Evolutionary conservation across 2,113 vertebrate species (phyloP).

Genomic region (Benitochromis conjunctus): DNA sequence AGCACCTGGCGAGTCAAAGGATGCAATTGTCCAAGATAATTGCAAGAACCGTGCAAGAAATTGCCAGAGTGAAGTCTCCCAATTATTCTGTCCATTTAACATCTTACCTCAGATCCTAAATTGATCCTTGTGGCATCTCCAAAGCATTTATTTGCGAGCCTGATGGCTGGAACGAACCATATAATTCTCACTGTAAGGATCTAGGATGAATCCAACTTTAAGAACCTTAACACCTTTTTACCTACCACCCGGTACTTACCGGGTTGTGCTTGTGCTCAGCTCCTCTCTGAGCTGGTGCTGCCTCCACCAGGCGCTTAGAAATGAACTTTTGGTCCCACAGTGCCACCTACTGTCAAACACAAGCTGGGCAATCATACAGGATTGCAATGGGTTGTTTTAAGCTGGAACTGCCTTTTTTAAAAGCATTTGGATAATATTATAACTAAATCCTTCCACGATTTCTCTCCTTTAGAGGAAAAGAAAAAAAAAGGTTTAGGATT

Average conservation of each 20-base stretch:
- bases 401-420: not conserved
- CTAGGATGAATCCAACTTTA: not conserved
- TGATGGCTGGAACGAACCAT: not conserved
- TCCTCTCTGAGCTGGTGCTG: not conserved
- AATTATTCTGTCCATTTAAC: constrained; percentile 31
- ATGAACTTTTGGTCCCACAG: constrained; percentile 53
- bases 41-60: not conserved
- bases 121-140: constrained; percentile 1
- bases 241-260: not conserved
- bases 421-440: not conserved
- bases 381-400: not conserved
- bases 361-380: not conserved
- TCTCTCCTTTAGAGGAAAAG: not conserved
- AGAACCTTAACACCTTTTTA: not conserved
- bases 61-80: not conserved
- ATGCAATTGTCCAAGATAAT: constrained; percentile 9
- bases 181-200: not conserved
- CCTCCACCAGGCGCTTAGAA: not conserved
- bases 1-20: constrained; percentile 1
- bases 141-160: not conserved
- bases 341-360: constrained; percentile 63
- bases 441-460: not conserved
- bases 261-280: not conserved
- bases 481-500: not conserved
- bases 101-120: constrained; percentile 28